These are phyloP conservation scores for Mactra quadrangularis DNA, from an alignment of 1,140 invertebrate species.

Conservation along the genomic window DNA sequence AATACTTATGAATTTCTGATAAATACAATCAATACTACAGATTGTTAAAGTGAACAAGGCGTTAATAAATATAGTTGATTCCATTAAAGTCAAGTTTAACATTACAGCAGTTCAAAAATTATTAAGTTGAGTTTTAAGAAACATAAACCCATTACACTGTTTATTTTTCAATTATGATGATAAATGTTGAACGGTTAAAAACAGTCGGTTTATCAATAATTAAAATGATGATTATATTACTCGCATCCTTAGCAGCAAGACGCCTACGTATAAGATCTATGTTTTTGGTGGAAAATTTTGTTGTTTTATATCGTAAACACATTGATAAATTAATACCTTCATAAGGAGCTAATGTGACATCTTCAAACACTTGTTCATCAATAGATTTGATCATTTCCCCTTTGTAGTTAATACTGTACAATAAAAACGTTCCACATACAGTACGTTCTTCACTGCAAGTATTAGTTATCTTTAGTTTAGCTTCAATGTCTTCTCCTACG, in stretches of 20 bases:
- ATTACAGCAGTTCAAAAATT: too few species aligned
- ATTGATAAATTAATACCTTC: neutral
- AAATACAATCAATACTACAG: too few species aligned
- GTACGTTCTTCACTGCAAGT: neutral
- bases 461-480: neutral
- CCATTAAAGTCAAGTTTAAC: too few species aligned
- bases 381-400: neutral
- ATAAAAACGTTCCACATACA: neutral
- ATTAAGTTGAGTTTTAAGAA: too few species aligned
- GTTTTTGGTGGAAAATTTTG: neutral
- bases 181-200: too few species aligned
- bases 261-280: neutral
- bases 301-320: neutral
- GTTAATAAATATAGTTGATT: too few species aligned
- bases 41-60: too few species aligned
- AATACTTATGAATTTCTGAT: too few species aligned
- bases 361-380: neutral
- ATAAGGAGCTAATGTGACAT: neutral
- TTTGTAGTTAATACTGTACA: neutral
- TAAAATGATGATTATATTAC: neutral
- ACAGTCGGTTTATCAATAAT: neutral
- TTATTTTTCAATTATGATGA: too few species aligned
- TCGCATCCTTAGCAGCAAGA: neutral
- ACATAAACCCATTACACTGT: too few species aligned
- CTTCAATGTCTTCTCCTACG: neutral